phyloP scores from a whole-genome alignment of 2,797 vertebrate genomes.

The Rhyacichthys aspro region DNA sequence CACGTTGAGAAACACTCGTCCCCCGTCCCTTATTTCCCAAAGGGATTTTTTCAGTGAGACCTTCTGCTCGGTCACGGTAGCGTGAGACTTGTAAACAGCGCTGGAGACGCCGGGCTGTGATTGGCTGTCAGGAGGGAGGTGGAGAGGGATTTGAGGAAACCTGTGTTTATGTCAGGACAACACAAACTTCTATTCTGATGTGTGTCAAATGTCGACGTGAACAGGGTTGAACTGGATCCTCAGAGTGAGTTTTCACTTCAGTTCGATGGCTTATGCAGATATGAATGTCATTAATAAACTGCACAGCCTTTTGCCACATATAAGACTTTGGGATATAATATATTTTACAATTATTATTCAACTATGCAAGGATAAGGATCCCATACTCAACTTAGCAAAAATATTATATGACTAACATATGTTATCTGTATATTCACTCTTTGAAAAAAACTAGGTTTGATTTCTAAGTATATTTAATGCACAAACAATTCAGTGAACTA shows the following conservation, averaged over 20 bases:
- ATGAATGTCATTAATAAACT: no score
- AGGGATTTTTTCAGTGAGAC: constrained; percentile 15
- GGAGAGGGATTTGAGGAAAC: constrained; percentile 42
- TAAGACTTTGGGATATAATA: no score
- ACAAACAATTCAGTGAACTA: no score
- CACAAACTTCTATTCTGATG: constrained; percentile 40
- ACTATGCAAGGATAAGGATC: no score
- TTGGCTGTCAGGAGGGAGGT: constrained; percentile 65
- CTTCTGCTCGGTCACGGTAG: constrained; percentile 36
- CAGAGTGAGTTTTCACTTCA: not conserved
- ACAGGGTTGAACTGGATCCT: constrained; percentile 45
- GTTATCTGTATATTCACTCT: no score
- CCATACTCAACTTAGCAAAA: no score
- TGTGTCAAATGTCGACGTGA: constrained; percentile 43
- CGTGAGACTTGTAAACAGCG: constrained; percentile 59
- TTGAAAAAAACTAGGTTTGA: no score
- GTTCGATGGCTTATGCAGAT: not conserved
- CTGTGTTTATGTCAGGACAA: constrained; percentile 56
- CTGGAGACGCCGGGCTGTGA: constrained; percentile 23
- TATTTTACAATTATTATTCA: no score
- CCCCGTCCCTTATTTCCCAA: constrained; percentile 49
- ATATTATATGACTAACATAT: no score
- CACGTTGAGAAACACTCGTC: constrained; percentile 53
- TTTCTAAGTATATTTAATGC: no score
- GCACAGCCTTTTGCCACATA: no score